A percentile compares a stretch with the other conserved stretches of the same genome.
Evolutionary conservation across 2,113 vertebrate genomes (phyloP).

Genomic region (Bombycilla garrulus): DNA sequence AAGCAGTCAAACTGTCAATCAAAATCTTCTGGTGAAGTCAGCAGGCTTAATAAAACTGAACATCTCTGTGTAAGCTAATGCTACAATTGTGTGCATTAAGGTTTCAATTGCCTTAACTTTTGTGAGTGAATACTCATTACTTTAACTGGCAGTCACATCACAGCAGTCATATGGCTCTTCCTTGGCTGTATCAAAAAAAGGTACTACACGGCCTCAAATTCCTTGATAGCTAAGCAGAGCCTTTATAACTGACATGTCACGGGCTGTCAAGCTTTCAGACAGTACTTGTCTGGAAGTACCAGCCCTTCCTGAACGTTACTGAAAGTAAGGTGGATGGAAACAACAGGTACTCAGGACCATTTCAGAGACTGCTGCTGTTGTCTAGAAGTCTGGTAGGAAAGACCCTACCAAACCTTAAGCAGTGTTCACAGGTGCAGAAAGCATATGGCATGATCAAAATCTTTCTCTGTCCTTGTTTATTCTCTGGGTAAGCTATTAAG

Average conservation of each 20-base stretch:
- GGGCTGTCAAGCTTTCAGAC: neutral
- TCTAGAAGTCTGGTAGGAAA: neutral
- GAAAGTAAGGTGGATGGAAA: neutral
- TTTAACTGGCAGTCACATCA: neutral
- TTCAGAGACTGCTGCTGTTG: neutral
- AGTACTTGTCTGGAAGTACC: neutral
- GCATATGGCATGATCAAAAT: neutral
- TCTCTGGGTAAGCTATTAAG: neutral
- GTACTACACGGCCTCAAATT: neutral
- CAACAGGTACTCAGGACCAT: neutral
- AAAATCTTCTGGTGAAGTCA: neutral
- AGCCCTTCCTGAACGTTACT: neutral
- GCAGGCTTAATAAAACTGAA: neutral
- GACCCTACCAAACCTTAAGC: neutral
- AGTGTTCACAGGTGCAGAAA: neutral
- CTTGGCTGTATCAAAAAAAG: neutral
- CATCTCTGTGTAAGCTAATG: neutral
- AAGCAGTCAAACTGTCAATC: neutral
- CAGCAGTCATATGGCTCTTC: neutral
- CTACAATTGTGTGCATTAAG: neutral
- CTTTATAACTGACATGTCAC: neutral
- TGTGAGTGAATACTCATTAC: neutral
- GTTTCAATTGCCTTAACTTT: neutral
- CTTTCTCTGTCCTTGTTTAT: neutral
- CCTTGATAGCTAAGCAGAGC: neutral